phyloP scores from a whole-genome alignment of 2,113 vertebrate genomes.

The Protobothrops mucrosquamatus region DNA sequence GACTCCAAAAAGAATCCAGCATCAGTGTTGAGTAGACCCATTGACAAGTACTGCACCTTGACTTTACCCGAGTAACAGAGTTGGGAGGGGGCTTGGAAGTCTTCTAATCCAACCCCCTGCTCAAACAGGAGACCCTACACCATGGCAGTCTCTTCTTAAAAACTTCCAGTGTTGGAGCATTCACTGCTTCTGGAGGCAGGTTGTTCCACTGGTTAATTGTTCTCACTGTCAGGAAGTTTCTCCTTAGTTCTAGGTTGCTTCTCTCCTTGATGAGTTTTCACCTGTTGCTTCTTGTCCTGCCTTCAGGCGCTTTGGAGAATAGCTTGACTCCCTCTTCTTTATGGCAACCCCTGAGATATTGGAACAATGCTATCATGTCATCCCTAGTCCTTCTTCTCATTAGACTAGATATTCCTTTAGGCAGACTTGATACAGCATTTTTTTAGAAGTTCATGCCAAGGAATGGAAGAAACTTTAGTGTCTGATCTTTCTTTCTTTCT shows the following conservation, averaged over 20 bases:
- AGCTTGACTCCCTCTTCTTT: not conserved
- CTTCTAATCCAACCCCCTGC: not conserved
- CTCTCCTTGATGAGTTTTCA: not conserved
- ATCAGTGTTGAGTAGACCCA: not conserved
- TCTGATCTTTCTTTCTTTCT: not conserved
- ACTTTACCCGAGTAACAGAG: not conserved
- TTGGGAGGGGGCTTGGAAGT: not conserved
- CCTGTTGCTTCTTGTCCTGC: not conserved
- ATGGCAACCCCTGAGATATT: not conserved
- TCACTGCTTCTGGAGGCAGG: not conserved
- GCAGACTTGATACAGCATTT: not conserved
- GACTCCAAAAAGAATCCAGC: slow-evolving; percentile 12
- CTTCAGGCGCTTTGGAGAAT: not conserved
- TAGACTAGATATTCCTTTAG: not conserved
- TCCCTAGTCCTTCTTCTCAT: not conserved
- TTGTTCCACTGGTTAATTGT: not conserved
- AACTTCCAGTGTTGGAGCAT: not conserved
- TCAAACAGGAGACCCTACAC: not conserved
- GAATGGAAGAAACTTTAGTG: not conserved
- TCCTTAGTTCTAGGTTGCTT: not conserved
- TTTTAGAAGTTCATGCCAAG: not conserved
- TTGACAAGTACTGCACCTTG: not conserved
- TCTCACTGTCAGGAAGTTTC: not conserved
- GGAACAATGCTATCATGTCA: not conserved
- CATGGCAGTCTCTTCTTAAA: not conserved